These are phyloP conservation scores for Philaethria dido DNA, from an alignment of 2,888 invertebrate species.

Conservation along the genomic window DNA sequence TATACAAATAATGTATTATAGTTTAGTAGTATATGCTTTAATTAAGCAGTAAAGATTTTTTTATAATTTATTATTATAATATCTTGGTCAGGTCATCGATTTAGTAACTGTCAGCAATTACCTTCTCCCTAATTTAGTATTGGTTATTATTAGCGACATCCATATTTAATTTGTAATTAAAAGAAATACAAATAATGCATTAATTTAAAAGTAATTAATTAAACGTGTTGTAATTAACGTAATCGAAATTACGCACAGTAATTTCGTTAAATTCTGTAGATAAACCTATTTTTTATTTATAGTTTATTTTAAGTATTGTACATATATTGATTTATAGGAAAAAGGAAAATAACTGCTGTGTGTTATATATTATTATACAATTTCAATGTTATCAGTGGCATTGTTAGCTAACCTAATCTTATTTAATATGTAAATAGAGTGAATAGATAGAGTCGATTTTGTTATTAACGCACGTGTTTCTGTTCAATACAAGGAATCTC, in stretches of 20 bases:
- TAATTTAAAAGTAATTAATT: too few species aligned
- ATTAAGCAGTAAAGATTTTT: too few species aligned
- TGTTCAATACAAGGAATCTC: background rate
- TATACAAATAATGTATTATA: too few species aligned
- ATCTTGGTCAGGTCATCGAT: background rate
- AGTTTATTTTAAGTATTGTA: background rate
- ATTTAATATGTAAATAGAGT: background rate
- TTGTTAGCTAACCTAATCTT: background rate
- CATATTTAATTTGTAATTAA: background rate
- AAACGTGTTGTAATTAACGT: too few species aligned
- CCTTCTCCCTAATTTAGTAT: background rate
- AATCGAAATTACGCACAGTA: too few species aligned
- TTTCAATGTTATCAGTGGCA: background rate
- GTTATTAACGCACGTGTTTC: background rate
- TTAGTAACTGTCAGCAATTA: background rate
- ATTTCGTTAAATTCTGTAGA: background rate
- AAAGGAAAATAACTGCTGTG: too few species aligned
- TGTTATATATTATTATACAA: background rate
- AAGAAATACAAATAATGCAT: background rate
- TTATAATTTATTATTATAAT: too few species aligned
- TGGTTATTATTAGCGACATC: background rate
- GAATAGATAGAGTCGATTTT: background rate
- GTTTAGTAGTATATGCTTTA: too few species aligned
- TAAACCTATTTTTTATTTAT: background rate
- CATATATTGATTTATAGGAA: background rate